A percentile compares a stretch with the other conserved stretches of the same genome.
phyloP scores from a whole-genome alignment of 1,140 invertebrate genomes.

The Nephotettix cincticeps region DNA sequence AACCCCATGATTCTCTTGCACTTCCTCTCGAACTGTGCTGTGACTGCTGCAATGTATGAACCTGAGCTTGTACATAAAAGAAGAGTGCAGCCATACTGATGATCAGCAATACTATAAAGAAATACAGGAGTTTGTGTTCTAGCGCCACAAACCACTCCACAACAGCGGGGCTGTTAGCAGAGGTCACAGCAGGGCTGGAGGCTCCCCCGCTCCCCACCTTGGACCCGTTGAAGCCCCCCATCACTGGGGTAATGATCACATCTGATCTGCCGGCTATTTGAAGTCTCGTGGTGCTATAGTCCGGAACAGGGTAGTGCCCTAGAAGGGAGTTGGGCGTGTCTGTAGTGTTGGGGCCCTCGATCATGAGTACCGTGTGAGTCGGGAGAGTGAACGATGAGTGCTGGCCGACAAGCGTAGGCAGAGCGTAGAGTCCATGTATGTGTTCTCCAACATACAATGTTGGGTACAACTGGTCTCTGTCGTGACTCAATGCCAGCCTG shows the following conservation, averaged over 20 bases:
- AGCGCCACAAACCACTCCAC: constrained; percentile 5
- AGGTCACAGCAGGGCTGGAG: not conserved
- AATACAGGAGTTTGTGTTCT: constrained; percentile 46
- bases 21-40: constrained; percentile 58
- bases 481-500: not conserved
- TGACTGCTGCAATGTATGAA: constrained; percentile 63
- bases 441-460: constrained; percentile 94
- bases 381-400: not conserved
- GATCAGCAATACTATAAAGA: constrained; percentile 64
- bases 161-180: not conserved
- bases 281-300: constrained; percentile 53
- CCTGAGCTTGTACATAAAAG: constrained; percentile 46
- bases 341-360: constrained; percentile 9
- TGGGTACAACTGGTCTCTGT: constrained; percentile 48
- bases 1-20: constrained; percentile 35
- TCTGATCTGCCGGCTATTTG: constrained; percentile 57
- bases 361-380: not conserved
- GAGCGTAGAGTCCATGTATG: constrained; percentile 82
- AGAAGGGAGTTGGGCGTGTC: not conserved
- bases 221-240: constrained; percentile 28
- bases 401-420: constrained; percentile 86
- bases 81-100: constrained; percentile 44
- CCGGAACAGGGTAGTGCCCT: constrained; percentile 81
- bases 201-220: not conserved
- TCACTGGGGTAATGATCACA: constrained; percentile 41